phyloP scores from a whole-genome alignment of 2,797 vertebrate genomes.

The Tachyglossus aculeatus region DNA sequence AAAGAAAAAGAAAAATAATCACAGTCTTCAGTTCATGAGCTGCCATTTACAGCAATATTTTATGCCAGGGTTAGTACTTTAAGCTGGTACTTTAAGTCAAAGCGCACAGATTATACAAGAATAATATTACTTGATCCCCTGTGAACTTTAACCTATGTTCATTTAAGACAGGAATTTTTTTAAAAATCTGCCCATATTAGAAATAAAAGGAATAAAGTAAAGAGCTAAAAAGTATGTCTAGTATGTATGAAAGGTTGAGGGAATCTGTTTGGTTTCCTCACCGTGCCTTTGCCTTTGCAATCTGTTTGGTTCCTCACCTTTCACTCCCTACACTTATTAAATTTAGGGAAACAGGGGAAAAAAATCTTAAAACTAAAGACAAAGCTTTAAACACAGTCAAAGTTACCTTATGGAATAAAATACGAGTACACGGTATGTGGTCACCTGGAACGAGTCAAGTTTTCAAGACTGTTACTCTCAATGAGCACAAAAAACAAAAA shows the following conservation, averaged over 20 bases:
- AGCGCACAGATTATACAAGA: constrained; percentile 94
- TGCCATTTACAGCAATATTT: constrained; percentile 98
- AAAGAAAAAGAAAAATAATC: constrained; percentile 77
- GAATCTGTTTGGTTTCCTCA: constrained; percentile 88
- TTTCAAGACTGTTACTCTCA: constrained; percentile 65
- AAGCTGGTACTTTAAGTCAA: constrained; percentile 81
- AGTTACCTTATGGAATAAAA: constrained; percentile 98
- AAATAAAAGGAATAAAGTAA: constrained; percentile 74
- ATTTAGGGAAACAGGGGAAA: constrained; percentile 79
- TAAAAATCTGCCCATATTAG: constrained; percentile 73
- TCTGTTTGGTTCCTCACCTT: constrained; percentile 89
- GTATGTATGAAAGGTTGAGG: constrained; percentile 92
- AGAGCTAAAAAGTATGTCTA: constrained; percentile 84
- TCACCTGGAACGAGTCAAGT: constrained; percentile 72
- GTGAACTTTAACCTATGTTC: constrained; percentile 89
- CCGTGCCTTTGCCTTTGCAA: constrained; percentile 86
- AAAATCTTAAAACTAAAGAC: constrained; percentile 83
- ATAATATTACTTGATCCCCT: constrained; percentile 88
- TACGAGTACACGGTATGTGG: constrained; percentile 76
- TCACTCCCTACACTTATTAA: constrained; percentile 87
- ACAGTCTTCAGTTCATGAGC: constrained; percentile 82
- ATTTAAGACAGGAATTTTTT: constrained; percentile 71
- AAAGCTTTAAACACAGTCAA: constrained; percentile 90
- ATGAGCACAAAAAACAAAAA: constrained; percentile 67
- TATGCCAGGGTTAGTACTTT: constrained; percentile 91